A percentile compares a stretch with the other conserved stretches of the same genome.
These are phyloP conservation scores for Idaea dimidiata DNA, from an alignment of 2,888 invertebrate genomes.

Conservation along the genomic window DNA sequence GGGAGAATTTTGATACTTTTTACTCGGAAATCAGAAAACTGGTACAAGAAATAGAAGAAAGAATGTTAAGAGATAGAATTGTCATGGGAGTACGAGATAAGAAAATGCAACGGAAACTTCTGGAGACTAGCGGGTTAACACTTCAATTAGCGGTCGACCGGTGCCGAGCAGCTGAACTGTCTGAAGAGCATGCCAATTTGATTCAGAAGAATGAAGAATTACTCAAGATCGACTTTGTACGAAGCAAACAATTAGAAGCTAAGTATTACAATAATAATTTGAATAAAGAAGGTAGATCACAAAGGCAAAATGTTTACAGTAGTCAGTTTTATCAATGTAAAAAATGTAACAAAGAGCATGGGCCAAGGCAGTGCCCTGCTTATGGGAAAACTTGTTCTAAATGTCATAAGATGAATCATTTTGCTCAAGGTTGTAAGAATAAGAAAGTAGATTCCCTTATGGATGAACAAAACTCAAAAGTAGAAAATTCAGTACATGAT, in stretches of 20 bases:
- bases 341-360: conserved; percentile 6
- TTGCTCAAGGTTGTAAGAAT: neutral
- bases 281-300: neutral
- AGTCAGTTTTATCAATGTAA: conserved; percentile 2
- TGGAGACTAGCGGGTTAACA: conserved; percentile 4
- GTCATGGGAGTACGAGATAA: conserved; percentile 16
- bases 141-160: conserved; percentile 18
- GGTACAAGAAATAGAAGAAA: conserved; percentile 21
- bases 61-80: conserved; percentile 23
- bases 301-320: conserved; percentile 1
- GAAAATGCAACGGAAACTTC: neutral
- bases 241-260: conserved; percentile 2
- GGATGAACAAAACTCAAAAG: neutral
- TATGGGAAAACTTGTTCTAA: conserved; percentile 4
- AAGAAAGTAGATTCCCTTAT: neutral
- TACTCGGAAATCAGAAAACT: conserved; percentile 26
- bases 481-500: neutral
- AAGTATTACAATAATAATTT: neutral
- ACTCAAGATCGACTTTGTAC: neutral
- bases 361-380: conserved; percentile 8
- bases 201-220: neutral
- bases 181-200: conserved; percentile 8
- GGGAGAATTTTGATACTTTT: conserved; percentile 29
- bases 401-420: conserved; percentile 5
- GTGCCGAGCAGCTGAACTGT: conserved; percentile 20